Evolutionary conservation across 1,140 invertebrate species (phyloP).

Genomic region (Diprion similis): DNA sequence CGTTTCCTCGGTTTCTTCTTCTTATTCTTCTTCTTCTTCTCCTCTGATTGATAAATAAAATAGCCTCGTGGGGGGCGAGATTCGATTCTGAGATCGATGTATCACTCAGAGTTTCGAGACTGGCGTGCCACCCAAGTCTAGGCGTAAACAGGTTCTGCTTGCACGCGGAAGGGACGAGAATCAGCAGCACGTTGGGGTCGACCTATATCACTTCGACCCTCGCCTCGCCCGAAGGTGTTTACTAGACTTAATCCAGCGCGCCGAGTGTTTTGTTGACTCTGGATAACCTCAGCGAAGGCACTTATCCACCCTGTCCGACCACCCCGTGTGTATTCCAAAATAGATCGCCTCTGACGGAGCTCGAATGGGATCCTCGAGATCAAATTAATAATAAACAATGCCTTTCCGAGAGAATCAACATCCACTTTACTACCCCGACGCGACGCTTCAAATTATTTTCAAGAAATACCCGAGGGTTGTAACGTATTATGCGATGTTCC

Average conservation of each 20-base stretch:
- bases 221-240: not conserved
- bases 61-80: no score
- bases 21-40: no score
- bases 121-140: no score
- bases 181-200: not conserved
- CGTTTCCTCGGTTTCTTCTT: no score
- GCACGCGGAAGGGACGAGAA: not conserved
- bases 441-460: no score
- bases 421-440: no score
- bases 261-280: constrained; percentile 4
- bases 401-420: not conserved
- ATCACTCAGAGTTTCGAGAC: no score
- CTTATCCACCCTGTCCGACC: not conserved
- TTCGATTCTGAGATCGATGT: no score
- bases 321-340: not conserved
- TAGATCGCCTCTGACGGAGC: not conserved
- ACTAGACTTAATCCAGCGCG: constrained; percentile 7
- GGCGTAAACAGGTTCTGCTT: constrained; percentile 1
- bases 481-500: no score
- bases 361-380: not conserved
- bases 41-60: no score
- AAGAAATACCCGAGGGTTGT: no score
- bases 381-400: not conserved
- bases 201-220: not conserved
- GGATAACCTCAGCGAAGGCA: not conserved